Percentiles rank a stretch among this genome's conserved stretches.
Evolutionary conservation across 2,888 invertebrate species (phyloP).

Genomic region (Leptodirus hochenwartii): DNA sequence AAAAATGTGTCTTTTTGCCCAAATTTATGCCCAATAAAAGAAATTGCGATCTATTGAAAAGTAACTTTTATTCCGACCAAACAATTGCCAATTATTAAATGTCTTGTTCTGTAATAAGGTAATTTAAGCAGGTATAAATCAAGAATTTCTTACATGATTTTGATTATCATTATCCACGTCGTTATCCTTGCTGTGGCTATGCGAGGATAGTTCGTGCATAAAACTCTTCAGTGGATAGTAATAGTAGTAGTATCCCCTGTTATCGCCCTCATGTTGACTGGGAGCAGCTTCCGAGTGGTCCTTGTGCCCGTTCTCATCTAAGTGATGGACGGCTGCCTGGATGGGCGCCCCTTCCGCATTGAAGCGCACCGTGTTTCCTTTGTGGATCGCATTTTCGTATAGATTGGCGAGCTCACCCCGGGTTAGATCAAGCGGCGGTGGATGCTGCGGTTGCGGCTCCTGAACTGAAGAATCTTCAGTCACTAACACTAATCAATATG

Average conservation of each 20-base stretch:
- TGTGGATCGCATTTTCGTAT: conserved; percentile 28
- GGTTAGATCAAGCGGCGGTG: conserved; percentile 19
- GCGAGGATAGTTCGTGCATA: conserved; percentile 24
- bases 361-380: conserved; percentile 22
- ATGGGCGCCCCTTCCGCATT: conserved; percentile 16
- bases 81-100: no score
- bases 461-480: neutral
- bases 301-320: conserved; percentile 15
- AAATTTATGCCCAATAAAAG: no score
- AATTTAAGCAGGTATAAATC: no score
- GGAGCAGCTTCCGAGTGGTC: conserved; percentile 7
- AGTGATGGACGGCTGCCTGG: conserved; percentile 23
- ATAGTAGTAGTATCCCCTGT: conserved; percentile 30
- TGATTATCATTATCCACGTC: no score
- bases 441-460: no score
- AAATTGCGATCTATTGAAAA: no score
- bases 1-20: no score
- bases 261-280: conserved; percentile 12
- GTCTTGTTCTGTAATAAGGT: no score
- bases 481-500: no score
- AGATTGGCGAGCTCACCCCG: conserved; percentile 28
- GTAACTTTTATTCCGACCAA: no score
- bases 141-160: no score
- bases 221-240: conserved; percentile 34
- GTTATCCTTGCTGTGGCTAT: no score